phyloP scores from a whole-genome alignment of 1,140 invertebrate genomes.

The Lasaia peninsularis region DNA sequence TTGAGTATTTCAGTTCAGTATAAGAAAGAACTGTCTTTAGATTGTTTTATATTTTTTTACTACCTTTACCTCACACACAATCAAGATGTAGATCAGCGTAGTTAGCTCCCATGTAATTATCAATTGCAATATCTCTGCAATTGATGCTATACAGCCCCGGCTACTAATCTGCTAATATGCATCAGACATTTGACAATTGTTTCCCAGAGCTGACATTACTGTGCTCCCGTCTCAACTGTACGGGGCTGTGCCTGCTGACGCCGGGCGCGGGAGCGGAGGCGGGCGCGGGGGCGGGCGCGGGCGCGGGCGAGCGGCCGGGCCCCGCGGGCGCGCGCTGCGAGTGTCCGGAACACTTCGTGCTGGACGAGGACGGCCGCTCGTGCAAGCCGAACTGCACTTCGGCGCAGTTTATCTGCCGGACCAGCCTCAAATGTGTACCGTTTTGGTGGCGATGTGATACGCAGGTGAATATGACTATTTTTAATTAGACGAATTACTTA shows the following conservation, averaged over 20 bases:
- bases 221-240: slow-evolving; percentile 80
- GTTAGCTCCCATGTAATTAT: too few relatives aligned
- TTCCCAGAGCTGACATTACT: slow-evolving; percentile 42
- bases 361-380: slow-evolving; percentile 80
- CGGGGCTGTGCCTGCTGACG: slow-evolving; percentile 87
- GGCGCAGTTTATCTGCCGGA: slow-evolving; percentile 87
- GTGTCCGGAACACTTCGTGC: slow-evolving; percentile 89
- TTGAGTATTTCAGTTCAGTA: too few relatives aligned
- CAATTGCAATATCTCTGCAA: too few relatives aligned
- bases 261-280: slow-evolving; percentile 55
- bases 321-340: slow-evolving; percentile 81
- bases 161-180: too few relatives aligned
- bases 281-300: slow-evolving; percentile 20
- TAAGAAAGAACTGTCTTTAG: too few relatives aligned
- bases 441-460: slow-evolving; percentile 90
- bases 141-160: too few relatives aligned
- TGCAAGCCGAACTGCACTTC: slow-evolving; percentile 89
- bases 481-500: too few relatives aligned
- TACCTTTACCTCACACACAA: too few relatives aligned
- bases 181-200: background rate
- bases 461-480: slow-evolving; percentile 63
- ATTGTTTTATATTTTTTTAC: too few relatives aligned
- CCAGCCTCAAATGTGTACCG: slow-evolving; percentile 89
- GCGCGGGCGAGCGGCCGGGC: slow-evolving; percentile 20
- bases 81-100: too few relatives aligned